Percentiles rank a stretch among this genome's conserved stretches.
Conservation (phyloP, 2,888 invertebrate species). For the Papilio gigon region DNA sequence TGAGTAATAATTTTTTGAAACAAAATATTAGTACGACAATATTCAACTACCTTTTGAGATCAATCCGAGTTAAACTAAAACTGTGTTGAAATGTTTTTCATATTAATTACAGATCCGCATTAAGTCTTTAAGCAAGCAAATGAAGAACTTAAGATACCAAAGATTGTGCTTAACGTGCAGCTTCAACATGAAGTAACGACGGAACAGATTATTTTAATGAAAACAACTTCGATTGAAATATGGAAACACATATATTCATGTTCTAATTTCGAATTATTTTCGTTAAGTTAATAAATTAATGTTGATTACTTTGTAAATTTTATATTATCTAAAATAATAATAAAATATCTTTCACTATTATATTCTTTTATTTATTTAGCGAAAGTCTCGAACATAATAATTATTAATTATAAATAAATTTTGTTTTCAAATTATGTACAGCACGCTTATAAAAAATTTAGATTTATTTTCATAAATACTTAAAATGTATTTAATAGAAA, state of each 20-base stretch:
- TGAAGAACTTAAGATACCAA: constrained; percentile 1
- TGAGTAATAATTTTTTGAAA: neutral
- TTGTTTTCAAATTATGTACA: too few species aligned
- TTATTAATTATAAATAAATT: too few species aligned
- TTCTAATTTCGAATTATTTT: constrained; percentile 36
- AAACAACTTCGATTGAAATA: neutral
- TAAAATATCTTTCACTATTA: neutral
- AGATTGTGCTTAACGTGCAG: neutral
- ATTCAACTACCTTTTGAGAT: neutral
- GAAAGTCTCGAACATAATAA: too few species aligned
- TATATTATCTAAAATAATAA: constrained; percentile 37
- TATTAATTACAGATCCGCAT: constrained; percentile 17
- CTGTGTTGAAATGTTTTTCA: too few species aligned
- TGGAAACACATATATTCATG: constrained; percentile 15
- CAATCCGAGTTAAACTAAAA: too few species aligned
- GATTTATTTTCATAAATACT: too few species aligned
- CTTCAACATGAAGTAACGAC: neutral
- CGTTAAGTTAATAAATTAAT: constrained; percentile 33
- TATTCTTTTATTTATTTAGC: constrained; percentile 21
- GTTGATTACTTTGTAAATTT: constrained; percentile 37
- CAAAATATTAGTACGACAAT: neutral
- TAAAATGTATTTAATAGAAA: too few species aligned
- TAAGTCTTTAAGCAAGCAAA: constrained; percentile 14
- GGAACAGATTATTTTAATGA: constrained; percentile 1
- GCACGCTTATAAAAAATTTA: too few species aligned